Conservation (phyloP, 2,113 vertebrate species). For the Pandion haliaetus region DNA sequence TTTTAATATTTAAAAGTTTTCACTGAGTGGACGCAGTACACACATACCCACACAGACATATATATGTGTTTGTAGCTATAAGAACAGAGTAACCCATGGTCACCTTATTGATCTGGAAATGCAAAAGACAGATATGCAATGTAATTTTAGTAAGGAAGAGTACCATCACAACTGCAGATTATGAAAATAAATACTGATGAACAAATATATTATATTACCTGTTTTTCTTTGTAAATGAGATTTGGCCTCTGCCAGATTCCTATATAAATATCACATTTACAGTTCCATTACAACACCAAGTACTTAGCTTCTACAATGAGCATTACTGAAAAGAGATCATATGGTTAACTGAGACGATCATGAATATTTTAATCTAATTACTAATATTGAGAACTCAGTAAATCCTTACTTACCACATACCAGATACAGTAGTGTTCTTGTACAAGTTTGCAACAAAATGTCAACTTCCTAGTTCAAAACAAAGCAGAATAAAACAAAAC, state of each 20-base stretch:
- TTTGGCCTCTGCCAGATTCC: not conserved
- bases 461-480: not conserved
- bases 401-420: not conserved
- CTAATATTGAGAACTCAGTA: not conserved
- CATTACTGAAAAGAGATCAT: not conserved
- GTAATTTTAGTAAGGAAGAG: not conserved
- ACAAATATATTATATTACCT: not conserved
- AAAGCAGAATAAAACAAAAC: not conserved
- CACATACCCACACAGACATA: not conserved
- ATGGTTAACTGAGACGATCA: not conserved
- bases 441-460: not conserved
- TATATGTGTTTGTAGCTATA: not conserved
- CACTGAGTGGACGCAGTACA: constrained; percentile 60
- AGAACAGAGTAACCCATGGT: constrained; percentile 31
- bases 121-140: constrained; percentile 43
- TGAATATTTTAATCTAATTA: constrained; percentile 18
- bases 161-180: not conserved
- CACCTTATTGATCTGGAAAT: constrained; percentile 64
- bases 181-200: constrained; percentile 19
- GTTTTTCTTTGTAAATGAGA: not conserved
- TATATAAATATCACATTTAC: not conserved
- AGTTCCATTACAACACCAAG: not conserved
- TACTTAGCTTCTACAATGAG: not conserved
- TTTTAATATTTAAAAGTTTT: constrained; percentile 86
- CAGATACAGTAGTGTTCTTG: not conserved